Percentiles rank a stretch among this genome's conserved stretches.
phyloP scores from a whole-genome alignment of 2,113 vertebrate species.

The Orycteropus afer region DNA sequence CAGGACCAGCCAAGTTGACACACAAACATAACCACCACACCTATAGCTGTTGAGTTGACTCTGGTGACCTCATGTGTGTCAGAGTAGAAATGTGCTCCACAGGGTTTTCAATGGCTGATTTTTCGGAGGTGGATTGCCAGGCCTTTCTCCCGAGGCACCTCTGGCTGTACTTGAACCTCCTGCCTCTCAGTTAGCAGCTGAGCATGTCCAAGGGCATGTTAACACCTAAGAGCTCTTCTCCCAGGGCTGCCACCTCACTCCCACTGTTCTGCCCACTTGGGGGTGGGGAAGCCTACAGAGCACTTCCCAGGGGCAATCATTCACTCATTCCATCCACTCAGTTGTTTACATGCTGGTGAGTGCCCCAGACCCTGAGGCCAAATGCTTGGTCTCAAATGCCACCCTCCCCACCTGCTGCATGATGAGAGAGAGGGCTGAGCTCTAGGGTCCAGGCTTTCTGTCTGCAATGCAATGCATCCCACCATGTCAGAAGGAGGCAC shows the following conservation, averaged over 20 bases:
- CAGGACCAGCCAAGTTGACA: no score
- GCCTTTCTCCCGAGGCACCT: neutral
- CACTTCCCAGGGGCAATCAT: neutral
- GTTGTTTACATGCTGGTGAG: neutral
- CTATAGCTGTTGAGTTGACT: neutral
- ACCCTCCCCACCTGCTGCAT: rapidly evolving
- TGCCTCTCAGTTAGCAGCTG: neutral
- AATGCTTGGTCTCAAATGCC: neutral
- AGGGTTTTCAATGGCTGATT: neutral
- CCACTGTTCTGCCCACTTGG: neutral
- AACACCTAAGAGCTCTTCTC: neutral
- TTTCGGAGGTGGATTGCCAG: neutral
- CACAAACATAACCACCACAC: no score
- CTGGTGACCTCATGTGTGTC: neutral
- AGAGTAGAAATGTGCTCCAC: neutral
- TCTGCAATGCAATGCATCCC: neutral
- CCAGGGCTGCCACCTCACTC: neutral
- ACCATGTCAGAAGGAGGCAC: neutral
- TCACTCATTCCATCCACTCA: neutral
- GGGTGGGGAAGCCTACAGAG: neutral
- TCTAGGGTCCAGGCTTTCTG: neutral
- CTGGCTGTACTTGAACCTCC: neutral
- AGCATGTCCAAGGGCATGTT: neutral
- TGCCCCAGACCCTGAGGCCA: neutral
- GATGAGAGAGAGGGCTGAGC: no score